phyloP scores from a whole-genome alignment of 2,797 vertebrate species.

The Sebastes wilsoni region DNA sequence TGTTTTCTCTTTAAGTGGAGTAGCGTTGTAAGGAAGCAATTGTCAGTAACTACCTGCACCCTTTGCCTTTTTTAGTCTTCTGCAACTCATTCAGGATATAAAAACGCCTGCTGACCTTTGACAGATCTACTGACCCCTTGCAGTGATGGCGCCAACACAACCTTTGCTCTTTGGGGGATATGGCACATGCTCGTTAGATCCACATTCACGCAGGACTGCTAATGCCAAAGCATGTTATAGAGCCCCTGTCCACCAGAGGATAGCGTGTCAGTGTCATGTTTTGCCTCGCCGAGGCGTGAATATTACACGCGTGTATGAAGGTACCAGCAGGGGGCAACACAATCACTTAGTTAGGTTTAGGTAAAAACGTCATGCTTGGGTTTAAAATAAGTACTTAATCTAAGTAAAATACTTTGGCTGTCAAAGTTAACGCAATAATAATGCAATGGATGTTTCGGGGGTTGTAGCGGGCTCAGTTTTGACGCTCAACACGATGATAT shows the following conservation, averaged over 20 bases:
- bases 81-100: background rate
- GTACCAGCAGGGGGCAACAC: background rate
- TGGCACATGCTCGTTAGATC: background rate
- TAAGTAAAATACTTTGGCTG: background rate
- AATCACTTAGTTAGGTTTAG: background rate
- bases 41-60: background rate
- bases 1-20: background rate
- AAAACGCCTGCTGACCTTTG: slow-evolving; percentile 14
- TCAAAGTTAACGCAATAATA: too few relatives aligned
- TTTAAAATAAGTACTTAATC: background rate
- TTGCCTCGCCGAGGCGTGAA: background rate
- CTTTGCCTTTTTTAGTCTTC: background rate
- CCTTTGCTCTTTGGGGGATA: background rate
- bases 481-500: too few relatives aligned
- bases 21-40: background rate
- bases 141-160: background rate
- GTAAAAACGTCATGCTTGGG: background rate
- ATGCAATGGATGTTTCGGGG: too few relatives aligned
- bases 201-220: slow-evolving; percentile 14
- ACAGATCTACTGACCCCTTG: background rate
- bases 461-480: too few relatives aligned
- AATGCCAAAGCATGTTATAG: background rate
- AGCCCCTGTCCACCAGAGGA: background rate
- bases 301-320: background rate
- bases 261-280: background rate